These are phyloP conservation scores for Pseudomyrmex concolor DNA, from an alignment of 1,140 invertebrate species.

Conservation along the genomic window DNA sequence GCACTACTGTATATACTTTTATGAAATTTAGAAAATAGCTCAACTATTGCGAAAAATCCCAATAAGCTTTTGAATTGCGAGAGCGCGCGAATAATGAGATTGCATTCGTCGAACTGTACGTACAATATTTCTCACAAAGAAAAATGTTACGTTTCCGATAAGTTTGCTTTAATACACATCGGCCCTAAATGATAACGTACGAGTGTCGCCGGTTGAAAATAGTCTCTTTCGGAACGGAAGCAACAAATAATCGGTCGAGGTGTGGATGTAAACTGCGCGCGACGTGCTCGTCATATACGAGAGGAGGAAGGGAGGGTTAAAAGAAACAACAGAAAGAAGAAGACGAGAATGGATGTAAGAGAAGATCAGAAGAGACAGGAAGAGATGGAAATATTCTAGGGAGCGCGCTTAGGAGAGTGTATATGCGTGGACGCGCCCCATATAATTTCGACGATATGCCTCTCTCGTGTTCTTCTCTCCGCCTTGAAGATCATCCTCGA, in stretches of 20 bases:
- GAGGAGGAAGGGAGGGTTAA: constrained; percentile 8
- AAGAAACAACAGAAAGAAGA: constrained; percentile 51
- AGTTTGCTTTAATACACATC: neutral
- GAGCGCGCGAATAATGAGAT: neutral
- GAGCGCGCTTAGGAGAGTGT: constrained; percentile 62
- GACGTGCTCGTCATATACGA: constrained; percentile 69
- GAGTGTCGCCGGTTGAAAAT: constrained; percentile 77
- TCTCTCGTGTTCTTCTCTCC: constrained; percentile 76
- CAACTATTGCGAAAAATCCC: neutral
- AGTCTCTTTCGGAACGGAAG: constrained; percentile 82
- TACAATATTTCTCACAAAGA: too few species aligned
- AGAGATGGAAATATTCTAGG: constrained; percentile 60
- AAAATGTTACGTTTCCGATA: constrained; percentile 15
- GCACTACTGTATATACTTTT: constrained; percentile 58
- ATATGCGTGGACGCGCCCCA: constrained; percentile 82
- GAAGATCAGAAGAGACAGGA: constrained; percentile 27
- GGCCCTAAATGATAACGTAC: neutral
- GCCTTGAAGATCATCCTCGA: constrained; percentile 79
- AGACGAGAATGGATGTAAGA: constrained; percentile 22
- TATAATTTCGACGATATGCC: constrained; percentile 84
- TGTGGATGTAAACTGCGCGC: constrained; percentile 83
- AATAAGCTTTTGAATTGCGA: neutral
- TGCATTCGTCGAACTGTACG: too few species aligned
- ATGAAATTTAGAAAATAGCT: constrained; percentile 40
- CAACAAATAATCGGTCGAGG: constrained; percentile 84